phyloP scores from a whole-genome alignment of 2,797 vertebrate genomes.

The Echeneis naucrates region DNA sequence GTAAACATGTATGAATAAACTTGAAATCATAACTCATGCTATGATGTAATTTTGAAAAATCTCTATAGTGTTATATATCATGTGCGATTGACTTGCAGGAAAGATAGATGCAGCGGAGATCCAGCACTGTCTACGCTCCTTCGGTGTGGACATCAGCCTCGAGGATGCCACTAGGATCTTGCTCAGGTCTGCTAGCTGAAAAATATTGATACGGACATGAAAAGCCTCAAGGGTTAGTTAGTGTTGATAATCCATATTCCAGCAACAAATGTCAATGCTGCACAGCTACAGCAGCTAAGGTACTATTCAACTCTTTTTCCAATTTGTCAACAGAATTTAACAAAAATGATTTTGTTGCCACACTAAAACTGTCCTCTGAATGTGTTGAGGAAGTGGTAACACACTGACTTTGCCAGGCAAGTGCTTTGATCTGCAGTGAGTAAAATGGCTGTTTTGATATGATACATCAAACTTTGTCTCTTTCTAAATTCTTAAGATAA shows the following conservation, averaged over 20 bases:
- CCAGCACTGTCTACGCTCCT: constrained; percentile 85
- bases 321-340: background rate
- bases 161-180: constrained; percentile 89
- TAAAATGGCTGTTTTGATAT: background rate
- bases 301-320: background rate
- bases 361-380: background rate
- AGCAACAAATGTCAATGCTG: no score
- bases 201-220: background rate
- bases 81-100: constrained; percentile 77
- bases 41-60: background rate
- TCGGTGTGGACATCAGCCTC: constrained; percentile 87
- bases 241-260: no score
- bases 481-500: background rate
- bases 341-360: background rate
- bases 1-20: constrained; percentile 13
- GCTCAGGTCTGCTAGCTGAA: constrained; percentile 83
- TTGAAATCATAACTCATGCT: background rate
- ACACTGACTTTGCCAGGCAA: no score
- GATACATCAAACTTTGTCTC: background rate
- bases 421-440: background rate
- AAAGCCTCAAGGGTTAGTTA: background rate
- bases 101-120: constrained; percentile 90
- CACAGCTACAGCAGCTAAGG: no score
- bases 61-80: background rate
- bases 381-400: background rate